These are phyloP conservation scores for Oreochromis spilurus DNA, from an alignment of 2,113 vertebrate species.

Conservation along the genomic window DNA sequence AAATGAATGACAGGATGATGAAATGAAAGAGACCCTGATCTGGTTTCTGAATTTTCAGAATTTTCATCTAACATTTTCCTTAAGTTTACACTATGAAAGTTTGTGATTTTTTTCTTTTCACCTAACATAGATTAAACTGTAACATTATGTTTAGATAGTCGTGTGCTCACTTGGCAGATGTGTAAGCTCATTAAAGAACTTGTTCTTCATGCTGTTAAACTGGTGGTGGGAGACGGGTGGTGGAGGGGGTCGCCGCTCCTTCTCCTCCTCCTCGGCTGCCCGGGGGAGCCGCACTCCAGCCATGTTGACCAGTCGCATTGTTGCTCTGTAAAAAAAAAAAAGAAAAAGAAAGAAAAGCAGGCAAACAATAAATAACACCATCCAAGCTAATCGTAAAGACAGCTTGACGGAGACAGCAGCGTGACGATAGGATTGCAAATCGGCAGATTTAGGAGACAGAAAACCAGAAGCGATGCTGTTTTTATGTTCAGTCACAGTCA, in stretches of 20 bases:
- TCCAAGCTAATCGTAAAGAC: neutral
- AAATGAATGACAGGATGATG: neutral
- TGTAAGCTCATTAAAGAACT: conserved; percentile 76
- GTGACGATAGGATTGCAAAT: rapidly evolving
- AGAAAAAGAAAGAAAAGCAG: neutral
- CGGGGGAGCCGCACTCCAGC: conserved; percentile 37
- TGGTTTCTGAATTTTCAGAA: neutral
- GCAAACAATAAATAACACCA: neutral
- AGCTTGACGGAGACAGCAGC: no score
- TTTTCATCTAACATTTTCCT: neutral
- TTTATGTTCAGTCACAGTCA: neutral
- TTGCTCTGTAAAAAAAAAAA: conserved; percentile 16
- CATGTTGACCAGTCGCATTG: conserved; percentile 57
- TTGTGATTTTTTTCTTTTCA: neutral
- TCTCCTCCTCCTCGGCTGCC: conserved; percentile 57
- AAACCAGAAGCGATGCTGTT: neutral
- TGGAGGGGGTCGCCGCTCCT: conserved; percentile 12
- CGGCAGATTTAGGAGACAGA: neutral
- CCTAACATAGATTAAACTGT: neutral
- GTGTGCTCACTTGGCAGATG: conserved; percentile 72
- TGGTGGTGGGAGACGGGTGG: conserved; percentile 60
- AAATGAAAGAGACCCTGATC: neutral
- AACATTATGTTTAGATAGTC: neutral
- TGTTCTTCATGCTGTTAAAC: conserved; percentile 72
- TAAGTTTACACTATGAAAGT: neutral